A percentile compares a stretch with the other conserved stretches of the same genome.
Conservation (phyloP, 1,140 invertebrate species). For the Listronotus bonariensis region DNA sequence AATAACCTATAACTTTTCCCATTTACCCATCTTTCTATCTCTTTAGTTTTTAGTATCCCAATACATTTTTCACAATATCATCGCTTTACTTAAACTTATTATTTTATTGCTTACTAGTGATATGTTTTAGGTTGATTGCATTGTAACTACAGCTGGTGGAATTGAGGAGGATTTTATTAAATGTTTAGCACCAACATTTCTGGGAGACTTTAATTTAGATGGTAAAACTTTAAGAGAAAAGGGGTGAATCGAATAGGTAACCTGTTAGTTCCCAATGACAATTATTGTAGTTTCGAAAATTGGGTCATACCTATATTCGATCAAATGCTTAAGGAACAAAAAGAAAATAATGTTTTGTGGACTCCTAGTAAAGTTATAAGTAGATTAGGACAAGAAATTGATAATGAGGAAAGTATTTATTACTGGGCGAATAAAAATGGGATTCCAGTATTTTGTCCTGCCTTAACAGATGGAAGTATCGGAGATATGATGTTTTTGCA, state of each 20-base stretch:
- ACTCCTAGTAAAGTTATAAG: conserved; percentile 90
- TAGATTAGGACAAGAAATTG: conserved; percentile 86
- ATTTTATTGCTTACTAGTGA: too few relatives aligned
- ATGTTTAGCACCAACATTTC: conserved; percentile 91
- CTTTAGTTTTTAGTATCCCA: too few relatives aligned
- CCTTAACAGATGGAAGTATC: conserved; percentile 96
- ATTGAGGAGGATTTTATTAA: conserved; percentile 99
- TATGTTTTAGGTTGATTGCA: conserved; percentile 80
- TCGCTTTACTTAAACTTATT: too few relatives aligned
- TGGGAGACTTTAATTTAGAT: conserved; percentile 88
- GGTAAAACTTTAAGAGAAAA: conserved; percentile 78
- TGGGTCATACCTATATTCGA: conserved; percentile 96
- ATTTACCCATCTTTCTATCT: too few relatives aligned
- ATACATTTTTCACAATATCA: too few relatives aligned
- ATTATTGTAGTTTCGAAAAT: conserved; percentile 98
- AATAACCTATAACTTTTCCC: too few relatives aligned
- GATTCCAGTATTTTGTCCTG: conserved; percentile 98
- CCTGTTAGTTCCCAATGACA: conserved; percentile 96
- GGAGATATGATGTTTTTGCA: conserved; percentile 99
- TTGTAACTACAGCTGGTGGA: conserved; percentile 97
- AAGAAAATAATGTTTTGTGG: conserved; percentile 77
- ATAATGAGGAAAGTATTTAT: conserved; percentile 90
- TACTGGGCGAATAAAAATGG: conserved; percentile 98
- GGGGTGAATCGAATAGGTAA: conserved; percentile 99
- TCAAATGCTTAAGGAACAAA: conserved; percentile 89